Conservation (phyloP, 53 echinoderm and acorn worm genomes). For the Paracentrotus lividus region DNA sequence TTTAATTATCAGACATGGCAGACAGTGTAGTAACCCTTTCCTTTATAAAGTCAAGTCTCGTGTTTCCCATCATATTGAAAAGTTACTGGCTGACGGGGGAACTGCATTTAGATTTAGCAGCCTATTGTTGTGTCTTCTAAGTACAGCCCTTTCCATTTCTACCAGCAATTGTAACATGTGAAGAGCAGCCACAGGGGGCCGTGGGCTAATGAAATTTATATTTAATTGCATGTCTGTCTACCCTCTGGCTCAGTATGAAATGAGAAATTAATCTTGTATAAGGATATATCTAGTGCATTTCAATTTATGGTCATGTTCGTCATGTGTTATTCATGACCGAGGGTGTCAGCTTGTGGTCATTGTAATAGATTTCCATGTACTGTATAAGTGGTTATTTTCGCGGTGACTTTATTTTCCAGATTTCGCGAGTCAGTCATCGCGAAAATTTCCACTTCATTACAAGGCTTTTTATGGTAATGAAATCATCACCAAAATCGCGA, state of each 20-base stretch:
- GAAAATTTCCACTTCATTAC: too few species aligned
- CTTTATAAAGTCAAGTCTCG: background rate
- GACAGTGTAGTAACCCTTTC: background rate
- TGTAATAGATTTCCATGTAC: background rate
- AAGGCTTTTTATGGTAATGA: too few species aligned
- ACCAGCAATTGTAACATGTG: background rate
- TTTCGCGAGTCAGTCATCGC: too few species aligned
- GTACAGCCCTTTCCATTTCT: background rate
- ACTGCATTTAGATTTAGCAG: too few species aligned
- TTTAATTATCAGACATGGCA: background rate
- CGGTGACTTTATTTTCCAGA: too few species aligned
- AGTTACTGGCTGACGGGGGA: background rate
- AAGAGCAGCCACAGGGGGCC: background rate
- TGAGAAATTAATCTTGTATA: background rate
- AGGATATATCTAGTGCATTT: background rate
- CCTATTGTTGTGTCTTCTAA: background rate
- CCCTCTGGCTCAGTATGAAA: background rate
- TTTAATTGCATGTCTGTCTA: background rate
- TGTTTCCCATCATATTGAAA: background rate
- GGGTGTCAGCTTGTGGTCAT: background rate
- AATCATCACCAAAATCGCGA: too few species aligned
- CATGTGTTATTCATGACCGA: background rate
- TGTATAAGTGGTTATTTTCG: too few species aligned
- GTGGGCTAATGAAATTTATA: background rate
- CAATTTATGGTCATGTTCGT: background rate